A percentile compares a stretch with the other conserved stretches of the same genome.
Evolutionary conservation across 2,888 invertebrate species (phyloP).

Genomic region (Drosophila niveifrons): DNA sequence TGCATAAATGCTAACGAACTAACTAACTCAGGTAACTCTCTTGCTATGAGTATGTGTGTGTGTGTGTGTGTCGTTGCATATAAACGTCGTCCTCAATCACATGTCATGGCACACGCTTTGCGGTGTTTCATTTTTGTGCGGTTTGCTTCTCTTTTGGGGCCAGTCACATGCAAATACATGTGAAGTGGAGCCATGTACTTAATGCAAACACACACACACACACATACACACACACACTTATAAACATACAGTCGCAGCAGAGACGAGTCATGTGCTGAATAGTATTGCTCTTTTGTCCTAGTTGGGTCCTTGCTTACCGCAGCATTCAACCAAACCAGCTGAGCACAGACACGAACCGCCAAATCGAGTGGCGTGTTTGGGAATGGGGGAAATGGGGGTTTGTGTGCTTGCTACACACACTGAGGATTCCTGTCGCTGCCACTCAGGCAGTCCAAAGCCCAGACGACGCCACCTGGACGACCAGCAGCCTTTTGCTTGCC

Average conservation of each 20-base stretch:
- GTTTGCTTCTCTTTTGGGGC: slow-evolving; percentile 61
- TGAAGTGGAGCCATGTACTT: slow-evolving; percentile 61
- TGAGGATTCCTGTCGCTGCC: slow-evolving; percentile 75
- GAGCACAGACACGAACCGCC: slow-evolving; percentile 34
- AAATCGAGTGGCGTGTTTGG: background rate
- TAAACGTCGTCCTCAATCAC: slow-evolving; percentile 81
- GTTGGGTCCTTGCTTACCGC: slow-evolving; percentile 75
- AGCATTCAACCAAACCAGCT: slow-evolving; percentile 53
- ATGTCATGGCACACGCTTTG: slow-evolving; percentile 79
- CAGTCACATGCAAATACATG: slow-evolving; percentile 62
- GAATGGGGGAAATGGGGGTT: background rate
- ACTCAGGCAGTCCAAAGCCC: slow-evolving; percentile 71
- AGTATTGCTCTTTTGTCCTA: slow-evolving; percentile 81
- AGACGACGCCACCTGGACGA: slow-evolving; percentile 68
- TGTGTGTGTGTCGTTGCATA: slow-evolving; percentile 52
- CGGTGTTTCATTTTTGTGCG: slow-evolving; percentile 76
- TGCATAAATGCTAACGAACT: slow-evolving; percentile 80
- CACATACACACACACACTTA: slow-evolving; percentile 18
- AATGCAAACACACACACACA: slow-evolving; percentile 56
- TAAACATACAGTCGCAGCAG: slow-evolving; percentile 13
- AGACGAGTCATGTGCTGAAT: slow-evolving; percentile 51
- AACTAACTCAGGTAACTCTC: slow-evolving; percentile 71
- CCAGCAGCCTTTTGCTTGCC: slow-evolving; percentile 59
- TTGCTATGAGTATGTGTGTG: slow-evolving; percentile 12
- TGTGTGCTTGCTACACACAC: slow-evolving; percentile 15